Percentiles rank a stretch among this genome's conserved stretches.
Conservation (phyloP, 2,113 vertebrate genomes). For the Patagioenas fasciata region DNA sequence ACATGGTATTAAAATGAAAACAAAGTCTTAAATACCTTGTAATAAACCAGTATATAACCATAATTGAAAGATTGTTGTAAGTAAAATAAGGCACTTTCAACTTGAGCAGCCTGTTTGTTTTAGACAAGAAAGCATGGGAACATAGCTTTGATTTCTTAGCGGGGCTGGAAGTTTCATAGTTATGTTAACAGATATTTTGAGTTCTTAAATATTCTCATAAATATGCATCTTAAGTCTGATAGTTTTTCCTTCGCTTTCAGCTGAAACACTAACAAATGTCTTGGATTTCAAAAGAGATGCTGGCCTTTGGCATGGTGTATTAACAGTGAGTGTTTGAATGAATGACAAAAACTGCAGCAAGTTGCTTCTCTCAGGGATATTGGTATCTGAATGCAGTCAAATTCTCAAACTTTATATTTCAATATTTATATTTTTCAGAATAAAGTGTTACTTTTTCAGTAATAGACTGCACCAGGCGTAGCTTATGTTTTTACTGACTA, state of each 20-base stretch:
- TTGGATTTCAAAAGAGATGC: constrained; percentile 97
- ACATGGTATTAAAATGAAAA: not conserved
- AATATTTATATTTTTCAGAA: not conserved
- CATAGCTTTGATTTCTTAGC: not conserved
- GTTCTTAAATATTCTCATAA: not conserved
- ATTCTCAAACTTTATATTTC: not conserved
- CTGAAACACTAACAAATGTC: constrained; percentile 92
- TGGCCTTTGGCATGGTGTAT: constrained; percentile 94
- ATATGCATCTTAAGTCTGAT: not conserved
- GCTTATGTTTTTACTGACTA: not conserved
- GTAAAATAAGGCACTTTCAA: not conserved
- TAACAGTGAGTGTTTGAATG: constrained; percentile 83
- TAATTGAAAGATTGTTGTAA: not conserved
- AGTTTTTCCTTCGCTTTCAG: constrained; percentile 70
- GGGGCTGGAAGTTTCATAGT: not conserved
- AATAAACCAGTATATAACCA: not conserved
- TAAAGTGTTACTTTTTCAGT: not conserved
- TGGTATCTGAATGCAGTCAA: not conserved
- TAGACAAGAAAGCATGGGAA: not conserved
- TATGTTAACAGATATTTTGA: not conserved
- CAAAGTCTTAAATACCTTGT: not conserved
- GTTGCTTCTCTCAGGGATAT: not conserved
- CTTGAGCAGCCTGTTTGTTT: not conserved
- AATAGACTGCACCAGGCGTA: not conserved
- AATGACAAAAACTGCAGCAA: not conserved